Conservation (phyloP, 2,888 invertebrate genomes). For the Neuroscelio doddi region DNA sequence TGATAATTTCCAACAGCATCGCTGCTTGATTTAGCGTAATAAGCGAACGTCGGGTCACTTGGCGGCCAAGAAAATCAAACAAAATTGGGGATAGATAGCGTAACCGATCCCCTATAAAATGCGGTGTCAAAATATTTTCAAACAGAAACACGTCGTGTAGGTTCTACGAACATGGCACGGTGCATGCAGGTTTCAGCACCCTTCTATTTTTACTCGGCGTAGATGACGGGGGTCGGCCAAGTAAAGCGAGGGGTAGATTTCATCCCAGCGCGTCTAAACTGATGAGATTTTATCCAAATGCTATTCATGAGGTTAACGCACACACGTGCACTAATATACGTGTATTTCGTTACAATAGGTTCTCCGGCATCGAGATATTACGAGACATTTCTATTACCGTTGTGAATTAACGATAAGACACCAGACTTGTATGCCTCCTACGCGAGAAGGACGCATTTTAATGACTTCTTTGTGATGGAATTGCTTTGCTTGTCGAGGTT, state of each 20-base stretch:
- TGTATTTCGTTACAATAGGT: conserved; percentile 23
- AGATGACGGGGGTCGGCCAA: conserved; percentile 43
- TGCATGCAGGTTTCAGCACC: conserved; percentile 25
- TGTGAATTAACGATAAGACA: conserved; percentile 39
- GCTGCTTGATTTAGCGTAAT: too few relatives aligned
- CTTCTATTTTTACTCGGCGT: conserved; percentile 40
- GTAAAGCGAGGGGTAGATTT: conserved; percentile 32
- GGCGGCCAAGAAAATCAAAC: conserved; percentile 2
- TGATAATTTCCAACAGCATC: neutral
- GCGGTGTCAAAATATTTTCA: conserved; percentile 58
- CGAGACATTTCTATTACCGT: conserved; percentile 58
- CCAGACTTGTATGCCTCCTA: neutral
- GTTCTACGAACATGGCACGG: neutral
- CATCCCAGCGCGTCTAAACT: conserved; percentile 46
- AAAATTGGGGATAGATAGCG: conserved; percentile 20
- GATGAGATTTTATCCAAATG: conserved; percentile 68
- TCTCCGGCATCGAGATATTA: conserved; percentile 40
- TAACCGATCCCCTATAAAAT: conserved; percentile 47
- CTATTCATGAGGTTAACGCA: conserved; percentile 58
- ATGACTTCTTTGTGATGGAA: too few relatives aligned
- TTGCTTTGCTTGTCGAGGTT: too few relatives aligned
- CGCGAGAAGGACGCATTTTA: too few relatives aligned
- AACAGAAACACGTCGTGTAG: conserved; percentile 35
- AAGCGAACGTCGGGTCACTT: neutral
- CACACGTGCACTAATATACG: neutral